These are phyloP conservation scores for Nesidiocoris tenuis DNA, from an alignment of 2,888 invertebrate species.

Conservation along the genomic window DNA sequence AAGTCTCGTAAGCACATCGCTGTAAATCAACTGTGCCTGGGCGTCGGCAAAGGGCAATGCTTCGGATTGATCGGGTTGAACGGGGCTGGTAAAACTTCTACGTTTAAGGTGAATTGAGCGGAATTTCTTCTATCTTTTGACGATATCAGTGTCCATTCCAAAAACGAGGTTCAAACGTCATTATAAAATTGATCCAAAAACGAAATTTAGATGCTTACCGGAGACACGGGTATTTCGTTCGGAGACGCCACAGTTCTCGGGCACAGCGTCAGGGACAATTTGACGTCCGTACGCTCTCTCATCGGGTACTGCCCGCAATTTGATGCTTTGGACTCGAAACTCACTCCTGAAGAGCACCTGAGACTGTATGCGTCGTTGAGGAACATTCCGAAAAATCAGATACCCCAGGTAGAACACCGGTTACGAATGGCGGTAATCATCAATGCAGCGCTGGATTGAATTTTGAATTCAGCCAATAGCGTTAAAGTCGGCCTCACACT, in stretches of 20 bases:
- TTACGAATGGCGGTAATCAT: too few relatives aligned
- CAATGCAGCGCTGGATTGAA: too few relatives aligned
- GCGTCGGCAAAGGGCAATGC: slow-evolving; percentile 71
- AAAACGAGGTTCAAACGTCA: not conserved
- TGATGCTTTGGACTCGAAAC: slow-evolving; percentile 69
- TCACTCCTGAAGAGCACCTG: slow-evolving; percentile 74
- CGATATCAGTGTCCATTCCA: too few relatives aligned
- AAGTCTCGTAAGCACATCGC: slow-evolving; percentile 54
- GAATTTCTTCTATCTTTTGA: not conserved
- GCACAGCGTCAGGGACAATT: slow-evolving; percentile 46
- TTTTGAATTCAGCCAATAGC: too few relatives aligned
- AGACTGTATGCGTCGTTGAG: slow-evolving; percentile 70
- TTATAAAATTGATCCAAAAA: not conserved
- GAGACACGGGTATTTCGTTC: slow-evolving; percentile 69
- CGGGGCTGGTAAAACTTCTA: slow-evolving; percentile 84
- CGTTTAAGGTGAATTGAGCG: slow-evolving; percentile 63
- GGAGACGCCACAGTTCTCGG: slow-evolving; percentile 69
- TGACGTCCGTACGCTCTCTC: slow-evolving; percentile 52
- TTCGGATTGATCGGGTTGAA: slow-evolving; percentile 82
- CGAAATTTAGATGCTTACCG: slow-evolving; percentile 68
- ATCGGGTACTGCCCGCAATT: slow-evolving; percentile 75
- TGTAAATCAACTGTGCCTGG: slow-evolving; percentile 61
- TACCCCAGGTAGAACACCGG: slow-evolving; percentile 24
- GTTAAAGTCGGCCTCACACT: too few relatives aligned
- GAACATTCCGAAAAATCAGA: slow-evolving; percentile 58